Evolutionary conservation across 1,140 invertebrate species (phyloP), one percentile per base, ranked within the genome.

Genomic region (Helicoverpa armigera): DNA sequence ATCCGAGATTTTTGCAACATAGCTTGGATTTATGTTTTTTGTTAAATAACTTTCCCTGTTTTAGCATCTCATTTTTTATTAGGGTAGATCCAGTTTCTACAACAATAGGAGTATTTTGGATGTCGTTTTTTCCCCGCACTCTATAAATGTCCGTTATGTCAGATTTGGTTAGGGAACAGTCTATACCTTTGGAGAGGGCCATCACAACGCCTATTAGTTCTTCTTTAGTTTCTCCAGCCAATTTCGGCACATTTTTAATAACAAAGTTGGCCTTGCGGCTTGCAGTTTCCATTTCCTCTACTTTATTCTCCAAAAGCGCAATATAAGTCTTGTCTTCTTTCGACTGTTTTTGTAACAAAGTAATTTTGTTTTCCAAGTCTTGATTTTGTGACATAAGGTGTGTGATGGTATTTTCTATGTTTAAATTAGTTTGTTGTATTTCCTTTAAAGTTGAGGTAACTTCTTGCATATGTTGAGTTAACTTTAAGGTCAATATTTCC

Each of bases 241-340:
- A 43, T 78, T 74, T 69, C 7, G 79, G 82, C 13, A 83, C 82
- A 73, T 83, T 83, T 79, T 78, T 83, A 43, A 83, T 78, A 35
- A 80, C 74, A 10, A 83, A 63, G 48, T 56, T 80, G 4, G 56
- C 29, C 48, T 83, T 83, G 3, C 82, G 74, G 60, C 48, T 73
- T 31, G 50, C 69, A 10, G 65, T 67, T 56, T 73, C 56, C 51
- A 80, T 29, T 23, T 81, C 79, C 29, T 81, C 79, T 4, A 83
- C n/a, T 60, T 83, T 83, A 13, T 79, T 56, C 18, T 83, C 82
- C 9, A 81, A 50, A 81, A 84, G 12, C 77, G 84, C 61, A 76
- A 78, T 51, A 18, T 50, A 51, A 0, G 48, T 23, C n/a, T 9
- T 69, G 18, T 51, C 16, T 69, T 69, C 16, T 16, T 50, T 69